phyloP scores from a whole-genome alignment of 2,113 vertebrate genomes.

The Microtus richardsoni region DNA sequence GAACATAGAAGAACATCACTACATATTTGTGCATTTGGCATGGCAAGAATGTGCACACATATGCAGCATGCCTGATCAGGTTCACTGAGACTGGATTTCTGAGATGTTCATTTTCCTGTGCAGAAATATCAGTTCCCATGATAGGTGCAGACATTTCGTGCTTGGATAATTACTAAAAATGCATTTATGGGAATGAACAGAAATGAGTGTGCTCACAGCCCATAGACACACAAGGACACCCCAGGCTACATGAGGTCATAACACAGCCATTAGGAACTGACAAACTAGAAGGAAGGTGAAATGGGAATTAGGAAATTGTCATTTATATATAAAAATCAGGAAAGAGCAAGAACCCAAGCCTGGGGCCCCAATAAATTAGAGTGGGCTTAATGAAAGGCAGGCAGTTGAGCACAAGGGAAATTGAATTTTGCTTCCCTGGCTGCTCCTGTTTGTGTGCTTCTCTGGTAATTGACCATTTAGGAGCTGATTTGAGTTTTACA shows the following conservation, averaged over 20 bases:
- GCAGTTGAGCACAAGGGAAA: slow-evolving; percentile 9
- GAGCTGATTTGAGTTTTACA: slow-evolving; percentile 54
- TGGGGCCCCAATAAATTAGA: slow-evolving; percentile 63
- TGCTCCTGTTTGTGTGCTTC: background rate
- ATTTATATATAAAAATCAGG: slow-evolving; percentile 58
- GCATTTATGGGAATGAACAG: slow-evolving; percentile 42
- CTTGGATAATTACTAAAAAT: slow-evolving; percentile 65
- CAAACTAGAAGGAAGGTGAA: background rate
- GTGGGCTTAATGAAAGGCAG: slow-evolving; percentile 63
- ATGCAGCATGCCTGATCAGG: background rate
- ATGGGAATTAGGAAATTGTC: slow-evolving; percentile 19
- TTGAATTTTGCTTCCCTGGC: background rate
- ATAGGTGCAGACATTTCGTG: background rate
- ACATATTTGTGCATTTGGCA: background rate
- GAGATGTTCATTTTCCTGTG: background rate
- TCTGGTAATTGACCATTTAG: slow-evolving; percentile 23
- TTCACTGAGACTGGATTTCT: background rate
- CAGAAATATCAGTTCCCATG: background rate
- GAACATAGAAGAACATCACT: background rate
- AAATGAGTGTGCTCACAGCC: background rate
- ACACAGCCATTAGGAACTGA: slow-evolving; percentile 43
- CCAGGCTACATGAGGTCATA: background rate
- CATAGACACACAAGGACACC: background rate
- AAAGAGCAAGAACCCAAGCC: slow-evolving; percentile 23
- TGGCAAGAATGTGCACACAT: background rate